Evolutionary conservation across 2,797 vertebrate genomes (phyloP), one percentile per base, ranked within the genome.

Genomic region (Myotis daubentonii): DNA sequence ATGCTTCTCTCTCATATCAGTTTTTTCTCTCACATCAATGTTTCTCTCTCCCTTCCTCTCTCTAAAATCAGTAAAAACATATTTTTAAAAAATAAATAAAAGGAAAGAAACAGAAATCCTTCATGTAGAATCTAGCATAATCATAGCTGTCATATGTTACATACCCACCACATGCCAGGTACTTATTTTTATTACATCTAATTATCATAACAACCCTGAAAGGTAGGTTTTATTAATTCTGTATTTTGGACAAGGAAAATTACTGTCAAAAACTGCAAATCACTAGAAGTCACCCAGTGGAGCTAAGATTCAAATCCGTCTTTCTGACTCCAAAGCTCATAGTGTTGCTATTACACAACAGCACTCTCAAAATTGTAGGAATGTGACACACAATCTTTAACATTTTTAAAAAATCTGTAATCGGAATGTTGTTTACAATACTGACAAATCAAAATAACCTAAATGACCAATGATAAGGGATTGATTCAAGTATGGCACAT

Each of bases 141-240:
- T 55, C 90, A 65, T 1, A 80, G 51, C 13, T 53, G 8, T 30
- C 36, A 53, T 36, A 36, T 62, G 66, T n/a, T 79, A 47, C 10
- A 51, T 19, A 75, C 30, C 71, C 47, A 78, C 33, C 49, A 83
- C n/a, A 49, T 12, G 16, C 66, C 83, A 83, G 2, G 30, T 65
- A 85, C 41, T 83, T 83, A 68, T 36, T 87, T 89, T 70, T 68
- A 80, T 78, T 75, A 53, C 23, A 91, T 41, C n/a, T 88, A 93
- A 74, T 93, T 72, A 84, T 87, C 41, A 79, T 30, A 76, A 84
- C 53, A 82, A 65, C 60, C 22, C 70, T 78, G 62, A 72, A 87
- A 83, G 33, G 22, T 68, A 66, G 55, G 41, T 79, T 96, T 87
- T 74, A 94, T 71, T 83, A 91, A 91, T 88, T 82, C 78, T 44